Base-by-base conservation (phyloP, 1,140 invertebrate species). In the Drosophila gunungcola region DNA sequence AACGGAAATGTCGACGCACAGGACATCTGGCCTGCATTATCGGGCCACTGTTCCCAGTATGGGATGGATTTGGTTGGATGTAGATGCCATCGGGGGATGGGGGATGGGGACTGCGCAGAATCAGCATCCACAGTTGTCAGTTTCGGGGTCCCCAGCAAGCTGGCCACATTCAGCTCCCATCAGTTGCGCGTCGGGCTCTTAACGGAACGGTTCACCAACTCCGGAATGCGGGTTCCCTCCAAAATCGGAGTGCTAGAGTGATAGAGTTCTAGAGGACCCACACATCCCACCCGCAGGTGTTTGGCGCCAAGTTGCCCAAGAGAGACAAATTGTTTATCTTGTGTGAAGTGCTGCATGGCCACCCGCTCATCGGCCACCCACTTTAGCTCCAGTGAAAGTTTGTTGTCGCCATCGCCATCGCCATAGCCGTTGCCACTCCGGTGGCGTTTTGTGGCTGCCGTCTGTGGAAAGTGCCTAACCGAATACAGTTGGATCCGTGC, bases 311-410 rank as follows among this genome's bases (percentile, higher is more conserved):
- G 84, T 73, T 88, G 84, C 55, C 83, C 84, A 69, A 73, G 49
- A 86, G 74, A 80, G 85, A 89, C 84, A 89, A 88, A 89, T 88
- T 88, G 80, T 88, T 88, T 88, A 88, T 89, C 76, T 88, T 84
- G 84, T 84, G 84, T 88, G 80, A 89, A 89, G 84, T 89, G 77
- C 74, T 80, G 64, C 42, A 73, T 25, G 49, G 36, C 68, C 62
- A 39, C 49, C 45, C 63, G 7, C 21, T 12, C 11, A 6, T 32
- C 29, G 29, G 41, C 64, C 64, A 49, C 51, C 13, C 16, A 41
- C 39, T 38, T 11, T 13, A n/a, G 10, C 48, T 38, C 27, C 49
- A 73, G 79, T 73, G 67, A 82, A 81, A 81, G 73, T 70, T 70
- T 70, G 64, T 80, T 82, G 78, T 80, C 58, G 62, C 61, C 78